Percentiles rank a stretch among this genome's conserved stretches.
Conservation (phyloP, 2,113 vertebrate genomes). For the Eretmochelys imbricata region DNA sequence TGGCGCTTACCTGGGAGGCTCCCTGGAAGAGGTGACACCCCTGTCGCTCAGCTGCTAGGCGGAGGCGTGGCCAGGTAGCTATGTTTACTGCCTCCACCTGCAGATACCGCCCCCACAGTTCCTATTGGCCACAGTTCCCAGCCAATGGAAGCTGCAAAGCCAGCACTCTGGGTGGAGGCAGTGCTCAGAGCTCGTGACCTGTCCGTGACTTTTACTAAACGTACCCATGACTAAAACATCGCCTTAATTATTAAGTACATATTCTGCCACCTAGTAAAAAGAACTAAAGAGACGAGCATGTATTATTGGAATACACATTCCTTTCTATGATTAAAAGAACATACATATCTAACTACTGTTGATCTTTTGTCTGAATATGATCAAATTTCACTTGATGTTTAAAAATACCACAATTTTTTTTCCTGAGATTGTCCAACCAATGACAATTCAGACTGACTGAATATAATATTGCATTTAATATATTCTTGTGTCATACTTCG, state of each 20-base stretch:
- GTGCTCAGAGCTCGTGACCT: too few species aligned
- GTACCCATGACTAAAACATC: too few species aligned
- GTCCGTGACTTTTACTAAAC: too few species aligned
- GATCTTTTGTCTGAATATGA: neutral
- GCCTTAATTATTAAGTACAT: neutral
- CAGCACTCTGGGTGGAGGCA: too few species aligned
- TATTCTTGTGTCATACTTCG: neutral
- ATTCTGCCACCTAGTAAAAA: neutral
- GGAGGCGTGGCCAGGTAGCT: too few species aligned
- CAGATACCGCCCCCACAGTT: too few species aligned
- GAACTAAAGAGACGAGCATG: neutral
- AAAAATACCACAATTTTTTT: neutral
- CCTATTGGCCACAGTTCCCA: too few species aligned
- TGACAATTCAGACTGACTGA: neutral
- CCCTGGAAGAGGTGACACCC: too few species aligned
- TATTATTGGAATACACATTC: neutral
- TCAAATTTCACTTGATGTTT: neutral
- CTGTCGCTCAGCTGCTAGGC: too few species aligned
- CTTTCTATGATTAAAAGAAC: neutral
- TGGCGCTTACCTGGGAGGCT: too few species aligned
- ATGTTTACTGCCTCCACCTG: too few species aligned
- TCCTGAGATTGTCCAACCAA: neutral
- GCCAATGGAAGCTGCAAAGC: too few species aligned
- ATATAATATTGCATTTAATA: neutral
- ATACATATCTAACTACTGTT: neutral